Evolutionary conservation across 1,140 invertebrate genomes (phyloP), one percentile per base, ranked within the genome.

Genomic region (Caenorhabditis tropicalis): DNA sequence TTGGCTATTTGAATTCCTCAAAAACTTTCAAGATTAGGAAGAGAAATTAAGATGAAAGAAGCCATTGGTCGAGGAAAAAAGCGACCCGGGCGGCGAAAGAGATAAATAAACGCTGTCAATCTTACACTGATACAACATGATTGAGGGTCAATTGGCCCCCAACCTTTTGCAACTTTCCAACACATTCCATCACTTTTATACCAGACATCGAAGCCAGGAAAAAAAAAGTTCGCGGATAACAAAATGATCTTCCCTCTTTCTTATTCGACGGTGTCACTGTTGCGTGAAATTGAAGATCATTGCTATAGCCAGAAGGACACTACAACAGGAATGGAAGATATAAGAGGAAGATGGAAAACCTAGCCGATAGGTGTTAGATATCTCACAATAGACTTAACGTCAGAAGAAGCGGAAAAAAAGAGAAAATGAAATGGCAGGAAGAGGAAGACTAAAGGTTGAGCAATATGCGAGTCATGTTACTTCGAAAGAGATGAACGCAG

Each of bases 211-310:
- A 58, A 58, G 21, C 6, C 15, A n/a, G 12, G 53, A 6, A 56
- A 0, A 74, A 74, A 74, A 43, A 74, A 43, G 36, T 74, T 56
- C 10, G 9, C 10, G 53, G 24, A 10, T 27, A 27, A 24, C 36
- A 46, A 43, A 15, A 31, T 74, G 36, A 24, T 74, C 65, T 74
- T 43, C 36, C n/a, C 9, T 27, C 24, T n/a, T 29, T 65, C 16
- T 27, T 43, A 10, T 29, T 65, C 16, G 15, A 74, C 36, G n/a
- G 36, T 74, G 65, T 46, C 65, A 74, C 6, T 74, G 65, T 74
- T 74, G 65, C 65, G 65, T 46, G 65, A 74, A 74, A 74, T 74
- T 74, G 36, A 24, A 74, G 65, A 74, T 74, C 65, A 74, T 74
- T 24, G 33, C 36, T 46, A 24, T 24, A 39, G 33, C 19, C 29